phyloP scores from a whole-genome alignment of 2,113 vertebrate species.

The Calyptomena viridis region DNA sequence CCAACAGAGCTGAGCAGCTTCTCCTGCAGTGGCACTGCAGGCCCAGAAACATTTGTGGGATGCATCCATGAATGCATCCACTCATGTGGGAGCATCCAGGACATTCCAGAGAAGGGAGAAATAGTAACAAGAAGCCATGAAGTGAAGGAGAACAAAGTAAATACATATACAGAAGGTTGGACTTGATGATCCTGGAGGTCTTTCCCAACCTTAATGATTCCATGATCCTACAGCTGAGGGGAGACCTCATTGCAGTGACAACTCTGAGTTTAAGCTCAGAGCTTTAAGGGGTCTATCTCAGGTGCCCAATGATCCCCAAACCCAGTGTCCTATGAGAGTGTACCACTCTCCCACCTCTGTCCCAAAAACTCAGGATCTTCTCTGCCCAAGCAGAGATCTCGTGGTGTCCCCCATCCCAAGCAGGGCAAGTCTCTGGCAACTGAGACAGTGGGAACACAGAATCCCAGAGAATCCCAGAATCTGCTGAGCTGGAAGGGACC shows the following conservation, averaged over 20 bases:
- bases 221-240: accelerated
- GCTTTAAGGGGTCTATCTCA: too few relatives aligned
- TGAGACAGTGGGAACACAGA: too few relatives aligned
- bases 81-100: background rate
- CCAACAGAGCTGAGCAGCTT: background rate
- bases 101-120: background rate
- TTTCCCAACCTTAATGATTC: background rate
- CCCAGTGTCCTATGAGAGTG: too few relatives aligned
- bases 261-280: too few relatives aligned
- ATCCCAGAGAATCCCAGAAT: background rate
- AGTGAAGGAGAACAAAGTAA: background rate
- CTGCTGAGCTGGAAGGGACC: background rate
- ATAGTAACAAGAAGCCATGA: background rate
- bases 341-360: too few relatives aligned
- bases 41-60: background rate
- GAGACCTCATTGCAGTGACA: too few relatives aligned
- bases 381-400: too few relatives aligned
- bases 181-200: background rate
- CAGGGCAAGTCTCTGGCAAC: too few relatives aligned
- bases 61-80: background rate
- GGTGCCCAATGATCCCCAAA: too few relatives aligned
- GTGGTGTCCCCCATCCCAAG: too few relatives aligned
- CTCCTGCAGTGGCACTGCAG: background rate
- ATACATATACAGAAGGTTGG: background rate
- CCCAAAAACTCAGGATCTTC: too few relatives aligned